These are phyloP conservation scores for Sthenelais limicola DNA, from an alignment of 2,888 invertebrate species.

Conservation along the genomic window DNA sequence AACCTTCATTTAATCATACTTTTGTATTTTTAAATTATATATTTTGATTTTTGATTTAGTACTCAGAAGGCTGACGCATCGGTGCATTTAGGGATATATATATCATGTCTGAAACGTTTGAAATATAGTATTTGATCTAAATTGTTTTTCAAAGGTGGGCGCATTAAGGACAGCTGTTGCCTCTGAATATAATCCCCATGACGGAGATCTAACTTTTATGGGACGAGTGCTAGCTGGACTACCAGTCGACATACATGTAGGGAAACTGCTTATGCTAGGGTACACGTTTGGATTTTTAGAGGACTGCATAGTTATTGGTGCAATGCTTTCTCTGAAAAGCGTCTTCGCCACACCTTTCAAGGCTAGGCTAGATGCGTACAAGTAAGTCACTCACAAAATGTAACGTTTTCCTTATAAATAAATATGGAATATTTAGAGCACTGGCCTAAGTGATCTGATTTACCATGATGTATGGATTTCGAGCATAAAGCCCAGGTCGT, in stretches of 20 bases:
- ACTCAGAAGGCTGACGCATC: background rate
- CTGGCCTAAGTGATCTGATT: background rate
- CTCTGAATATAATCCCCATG: slow-evolving; percentile 75
- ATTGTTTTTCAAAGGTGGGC: slow-evolving; percentile 77
- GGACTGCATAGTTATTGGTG: slow-evolving; percentile 88
- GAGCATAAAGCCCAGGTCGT: background rate
- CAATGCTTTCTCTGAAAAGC: slow-evolving; percentile 85
- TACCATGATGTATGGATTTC: background rate
- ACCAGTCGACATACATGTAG: slow-evolving; percentile 86
- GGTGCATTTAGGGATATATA: background rate
- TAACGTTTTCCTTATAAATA: no score
- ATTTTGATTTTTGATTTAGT: background rate
- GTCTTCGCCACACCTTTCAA: slow-evolving; percentile 84
- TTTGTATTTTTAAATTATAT: background rate
- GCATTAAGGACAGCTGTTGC: slow-evolving; percentile 80
- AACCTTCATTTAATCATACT: no score
- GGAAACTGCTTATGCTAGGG: slow-evolving; percentile 89
- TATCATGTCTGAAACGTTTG: no score
- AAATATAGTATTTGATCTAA: background rate
- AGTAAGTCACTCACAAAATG: slow-evolving; percentile 56
- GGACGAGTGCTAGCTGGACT: slow-evolving; percentile 87
- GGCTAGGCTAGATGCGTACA: slow-evolving; percentile 75
- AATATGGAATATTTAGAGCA: background rate
- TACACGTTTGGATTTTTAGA: slow-evolving; percentile 88
- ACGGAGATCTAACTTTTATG: slow-evolving; percentile 90